Evolutionary conservation across 2,113 vertebrate species (phyloP), one percentile per base, ranked within the genome.

Genomic region (Vombatus ursinus): DNA sequence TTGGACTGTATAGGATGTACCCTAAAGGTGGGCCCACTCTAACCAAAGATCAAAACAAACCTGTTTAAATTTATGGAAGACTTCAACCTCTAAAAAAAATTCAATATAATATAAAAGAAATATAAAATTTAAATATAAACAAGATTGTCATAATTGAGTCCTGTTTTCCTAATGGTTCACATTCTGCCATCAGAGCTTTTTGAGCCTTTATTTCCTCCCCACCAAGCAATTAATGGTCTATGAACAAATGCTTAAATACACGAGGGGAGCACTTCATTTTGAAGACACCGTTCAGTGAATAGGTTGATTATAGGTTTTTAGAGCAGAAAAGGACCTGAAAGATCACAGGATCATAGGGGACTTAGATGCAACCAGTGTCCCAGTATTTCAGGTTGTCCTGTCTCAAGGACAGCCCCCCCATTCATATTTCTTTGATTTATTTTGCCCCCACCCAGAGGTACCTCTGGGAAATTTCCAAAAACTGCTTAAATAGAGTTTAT

Each of bases 1-100:
- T 54, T 54, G 37, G 44, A 6, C 2, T 0, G 31, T 22, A 31
- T n/a, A n/a, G 8, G 1, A 0, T 37, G 16, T 26, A 16, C 24
- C 91, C 53, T 24, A 19, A 7, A 25, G 7, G 9, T 77, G 2
- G 24, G 25, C 51, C 44, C 0, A 14, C 1, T 28, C 47, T 14
- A 47, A 94, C 23, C 22, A 8, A 0, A 52, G 25, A 91, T 89
- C 10, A 2, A 1, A 49, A 44, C 44, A 37, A 5, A 4, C 31
- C 61, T n/a, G 5, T 77, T n/a, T 84, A n/a, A 44, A 23, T 84
- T 84, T 84, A 84, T 84, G 68, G 68, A 84, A 44, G 16, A 84
- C 26, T 44, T 84, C 19, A 44, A 84, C 68, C 37, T 84, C 16
- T 44, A 44, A 44, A 84, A 84, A 22, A 77, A 57, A 44, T 8